These are phyloP conservation scores for Pterobdella sp. DNA, from an alignment of 2,888 invertebrate species.

Conservation along the genomic window DNA sequence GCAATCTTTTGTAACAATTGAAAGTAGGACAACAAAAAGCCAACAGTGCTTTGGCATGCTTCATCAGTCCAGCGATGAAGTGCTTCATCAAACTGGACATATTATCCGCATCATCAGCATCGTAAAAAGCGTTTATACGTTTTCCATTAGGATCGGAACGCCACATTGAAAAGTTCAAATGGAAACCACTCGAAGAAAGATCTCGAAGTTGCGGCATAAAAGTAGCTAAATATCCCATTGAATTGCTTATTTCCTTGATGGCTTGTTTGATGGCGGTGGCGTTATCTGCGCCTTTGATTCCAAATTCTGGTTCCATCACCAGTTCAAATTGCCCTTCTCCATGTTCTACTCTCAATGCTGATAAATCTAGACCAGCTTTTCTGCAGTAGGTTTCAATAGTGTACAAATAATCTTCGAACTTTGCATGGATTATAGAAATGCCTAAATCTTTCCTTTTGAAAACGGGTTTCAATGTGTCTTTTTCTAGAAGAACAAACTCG, in stretches of 20 bases:
- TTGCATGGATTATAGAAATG: constrained; percentile 11
- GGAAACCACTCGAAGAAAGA: constrained; percentile 30
- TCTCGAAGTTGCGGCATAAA: constrained; percentile 35
- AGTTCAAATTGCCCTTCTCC: constrained; percentile 35
- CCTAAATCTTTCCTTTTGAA: constrained; percentile 25
- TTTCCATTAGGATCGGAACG: not conserved
- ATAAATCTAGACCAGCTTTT: constrained; percentile 28
- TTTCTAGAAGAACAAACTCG: constrained; percentile 29
- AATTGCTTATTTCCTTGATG: constrained; percentile 33
- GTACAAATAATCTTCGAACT: constrained; percentile 27
- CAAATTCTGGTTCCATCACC: constrained; percentile 23
- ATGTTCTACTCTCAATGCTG: constrained; percentile 25
- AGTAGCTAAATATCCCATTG: constrained; percentile 27
- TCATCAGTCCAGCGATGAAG: constrained; percentile 33
- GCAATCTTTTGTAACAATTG: constrained; percentile 34
- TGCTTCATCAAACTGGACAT: constrained; percentile 28
- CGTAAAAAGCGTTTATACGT: constrained; percentile 29
- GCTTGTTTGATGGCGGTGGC: constrained; percentile 28
- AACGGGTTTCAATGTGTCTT: constrained; percentile 25
- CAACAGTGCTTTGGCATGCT: constrained; percentile 31
- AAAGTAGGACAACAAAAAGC: constrained; percentile 31
- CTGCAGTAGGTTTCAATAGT: constrained; percentile 21
- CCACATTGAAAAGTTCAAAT: constrained; percentile 37
- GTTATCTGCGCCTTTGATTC: constrained; percentile 27
- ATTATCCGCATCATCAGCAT: constrained; percentile 17